Evolutionary conservation across 1,140 invertebrate genomes (phyloP).

Genomic region (Drosophila funebris): DNA sequence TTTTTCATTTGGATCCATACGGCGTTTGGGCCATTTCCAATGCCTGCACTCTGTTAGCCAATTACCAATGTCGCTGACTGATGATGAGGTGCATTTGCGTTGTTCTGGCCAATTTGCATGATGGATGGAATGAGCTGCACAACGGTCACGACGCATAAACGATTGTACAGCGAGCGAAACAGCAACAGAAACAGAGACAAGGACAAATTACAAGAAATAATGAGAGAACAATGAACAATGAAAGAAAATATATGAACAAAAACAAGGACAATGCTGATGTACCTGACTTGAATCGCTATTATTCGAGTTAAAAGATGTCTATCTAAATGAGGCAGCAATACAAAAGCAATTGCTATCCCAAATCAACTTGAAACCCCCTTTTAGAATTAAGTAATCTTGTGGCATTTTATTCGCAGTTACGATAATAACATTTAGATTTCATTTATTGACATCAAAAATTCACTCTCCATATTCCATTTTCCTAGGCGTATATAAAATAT

Average conservation of each 20-base stretch:
- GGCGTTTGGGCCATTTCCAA: conserved; percentile 6
- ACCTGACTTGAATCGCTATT: conserved; percentile 32
- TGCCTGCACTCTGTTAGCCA: conserved; percentile 65
- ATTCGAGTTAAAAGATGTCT: neutral
- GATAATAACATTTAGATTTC: conserved; percentile 70
- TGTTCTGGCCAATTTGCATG: conserved; percentile 63
- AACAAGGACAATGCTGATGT: conserved; percentile 28
- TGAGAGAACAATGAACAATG: conserved; percentile 1
- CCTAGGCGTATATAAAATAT: conserved; percentile 46
- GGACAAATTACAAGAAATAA: conserved; percentile 15
- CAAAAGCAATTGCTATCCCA: neutral
- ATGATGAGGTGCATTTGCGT: conserved; percentile 62
- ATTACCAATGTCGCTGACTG: conserved; percentile 74
- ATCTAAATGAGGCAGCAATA: neutral
- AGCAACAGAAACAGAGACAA: conserved; percentile 32
- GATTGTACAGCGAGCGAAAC: conserved; percentile 39
- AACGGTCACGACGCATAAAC: conserved; percentile 15
- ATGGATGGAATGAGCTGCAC: conserved; percentile 56
- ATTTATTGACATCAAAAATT: conserved; percentile 80
- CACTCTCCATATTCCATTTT: conserved; percentile 65
- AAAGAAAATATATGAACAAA: conserved; percentile 23
- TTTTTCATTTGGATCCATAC: conserved; percentile 29
- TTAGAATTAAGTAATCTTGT: conserved; percentile 3
- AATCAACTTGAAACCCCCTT: neutral
- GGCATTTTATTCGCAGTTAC: conserved; percentile 29